A percentile compares a stretch with the other conserved stretches of the same genome.
These are phyloP conservation scores for Orthonyx spaldingii DNA, from an alignment of 2,113 vertebrate genomes.

Conservation along the genomic window DNA sequence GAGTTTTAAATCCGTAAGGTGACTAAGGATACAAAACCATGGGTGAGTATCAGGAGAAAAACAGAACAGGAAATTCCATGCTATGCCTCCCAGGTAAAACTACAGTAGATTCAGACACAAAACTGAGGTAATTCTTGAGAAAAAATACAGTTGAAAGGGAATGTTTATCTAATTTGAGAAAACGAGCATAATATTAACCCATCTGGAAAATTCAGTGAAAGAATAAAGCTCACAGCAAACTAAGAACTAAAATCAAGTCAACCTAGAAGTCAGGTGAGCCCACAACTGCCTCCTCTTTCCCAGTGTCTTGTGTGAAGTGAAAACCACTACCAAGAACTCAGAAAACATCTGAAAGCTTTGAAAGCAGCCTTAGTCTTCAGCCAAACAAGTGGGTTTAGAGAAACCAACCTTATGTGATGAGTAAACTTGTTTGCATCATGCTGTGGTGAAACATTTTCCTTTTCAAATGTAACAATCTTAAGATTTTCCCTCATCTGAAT, in stretches of 20 bases:
- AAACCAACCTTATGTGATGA: neutral
- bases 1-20: neutral
- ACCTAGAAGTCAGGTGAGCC: neutral
- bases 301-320: neutral
- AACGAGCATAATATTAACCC: neutral
- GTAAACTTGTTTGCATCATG: neutral
- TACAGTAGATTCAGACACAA: slow-evolving; percentile 31
- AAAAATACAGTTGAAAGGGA: slow-evolving; percentile 35
- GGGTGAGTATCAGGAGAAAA: neutral
- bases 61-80: neutral
- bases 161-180: slow-evolving; percentile 22
- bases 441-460: neutral
- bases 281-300: neutral
- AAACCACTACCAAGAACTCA: neutral
- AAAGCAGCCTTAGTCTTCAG: neutral
- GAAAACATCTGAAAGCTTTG: neutral
- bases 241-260: slow-evolving; percentile 2
- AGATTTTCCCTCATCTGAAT: neutral
- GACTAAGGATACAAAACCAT: neutral
- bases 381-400: neutral
- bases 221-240: slow-evolving; percentile 6
- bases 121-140: slow-evolving; percentile 50
- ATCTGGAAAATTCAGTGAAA: neutral
- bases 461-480: neutral
- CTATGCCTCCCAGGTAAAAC: slow-evolving; percentile 28